Percentiles rank a stretch among this genome's conserved stretches.
Evolutionary conservation across 2,113 vertebrate species (phyloP).

Genomic region (Asarcornis scutulata): DNA sequence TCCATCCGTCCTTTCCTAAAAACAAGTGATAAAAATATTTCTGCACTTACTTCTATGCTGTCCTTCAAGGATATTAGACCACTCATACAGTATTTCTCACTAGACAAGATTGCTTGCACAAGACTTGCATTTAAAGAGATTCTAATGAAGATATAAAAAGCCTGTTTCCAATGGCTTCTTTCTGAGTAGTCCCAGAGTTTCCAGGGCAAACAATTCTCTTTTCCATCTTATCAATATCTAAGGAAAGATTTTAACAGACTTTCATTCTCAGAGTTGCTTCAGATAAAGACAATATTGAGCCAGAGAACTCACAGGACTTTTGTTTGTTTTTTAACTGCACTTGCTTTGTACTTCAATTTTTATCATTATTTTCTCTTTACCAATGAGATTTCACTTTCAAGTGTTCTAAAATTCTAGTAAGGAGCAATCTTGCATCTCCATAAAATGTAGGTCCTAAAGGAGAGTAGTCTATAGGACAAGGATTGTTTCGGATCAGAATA

Average conservation of each 20-base stretch:
- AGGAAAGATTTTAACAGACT: neutral
- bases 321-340: neutral
- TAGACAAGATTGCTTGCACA: neutral
- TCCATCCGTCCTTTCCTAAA: neutral
- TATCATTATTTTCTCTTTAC: neutral
- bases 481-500: neutral
- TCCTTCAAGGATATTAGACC: neutral
- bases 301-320: neutral
- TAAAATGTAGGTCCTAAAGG: neutral
- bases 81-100: neutral
- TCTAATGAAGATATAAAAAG: neutral
- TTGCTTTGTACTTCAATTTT: neutral
- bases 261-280: neutral
- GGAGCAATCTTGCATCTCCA: neutral
- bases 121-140: slow-evolving; percentile 24
- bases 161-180: neutral
- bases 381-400: neutral
- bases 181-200: neutral
- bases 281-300: neutral
- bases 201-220: neutral
- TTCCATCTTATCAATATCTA: neutral
- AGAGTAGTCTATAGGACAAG: neutral
- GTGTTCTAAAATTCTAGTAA: neutral
- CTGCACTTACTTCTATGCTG: neutral
- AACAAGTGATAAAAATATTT: neutral